These are phyloP conservation scores for Tetanocera ferruginea DNA, from an alignment of 2,888 invertebrate genomes.

Conservation along the genomic window DNA sequence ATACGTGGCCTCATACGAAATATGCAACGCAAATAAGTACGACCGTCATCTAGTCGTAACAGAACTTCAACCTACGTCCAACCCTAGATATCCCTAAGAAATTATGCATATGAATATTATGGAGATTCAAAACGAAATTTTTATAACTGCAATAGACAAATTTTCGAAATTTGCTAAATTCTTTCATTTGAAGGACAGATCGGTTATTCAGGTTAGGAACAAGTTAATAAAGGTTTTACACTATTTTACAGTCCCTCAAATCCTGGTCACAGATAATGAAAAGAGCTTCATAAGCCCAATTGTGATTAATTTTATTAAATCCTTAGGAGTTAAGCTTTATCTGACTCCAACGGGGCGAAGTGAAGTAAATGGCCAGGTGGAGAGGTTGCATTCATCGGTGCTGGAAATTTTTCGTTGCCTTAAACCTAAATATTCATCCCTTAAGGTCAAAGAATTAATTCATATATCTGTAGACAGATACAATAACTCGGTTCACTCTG, in stretches of 20 bases:
- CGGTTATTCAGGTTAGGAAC: slow-evolving; percentile 39
- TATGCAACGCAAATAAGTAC: too few relatives aligned
- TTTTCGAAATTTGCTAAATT: slow-evolving; percentile 47
- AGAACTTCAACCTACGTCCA: too few relatives aligned
- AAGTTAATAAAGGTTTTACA: slow-evolving; percentile 44
- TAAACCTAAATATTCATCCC: slow-evolving; percentile 31
- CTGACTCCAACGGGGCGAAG: too few relatives aligned
- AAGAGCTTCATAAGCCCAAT: slow-evolving; percentile 43
- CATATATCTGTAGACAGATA: slow-evolving; percentile 45
- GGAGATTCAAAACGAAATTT: slow-evolving; percentile 43
- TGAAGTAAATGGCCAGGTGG: too few relatives aligned
- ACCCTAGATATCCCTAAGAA: background rate
- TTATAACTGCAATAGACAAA: slow-evolving; percentile 40
- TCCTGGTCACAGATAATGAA: slow-evolving; percentile 45
- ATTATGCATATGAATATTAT: slow-evolving; percentile 42
- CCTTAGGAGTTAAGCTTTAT: too few relatives aligned
- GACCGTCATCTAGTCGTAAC: too few relatives aligned
- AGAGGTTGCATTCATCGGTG: too few relatives aligned
- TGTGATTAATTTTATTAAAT: slow-evolving; percentile 38
- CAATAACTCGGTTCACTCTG: slow-evolving; percentile 47
- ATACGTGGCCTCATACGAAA: too few relatives aligned
- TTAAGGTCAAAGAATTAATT: slow-evolving; percentile 29
- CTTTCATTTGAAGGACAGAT: slow-evolving; percentile 44
- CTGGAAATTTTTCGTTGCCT: slow-evolving; percentile 47
- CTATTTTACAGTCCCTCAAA: slow-evolving; percentile 43